Base-by-base conservation (phyloP, 1,140 invertebrate species). In the Bemisia tabaci region DNA sequence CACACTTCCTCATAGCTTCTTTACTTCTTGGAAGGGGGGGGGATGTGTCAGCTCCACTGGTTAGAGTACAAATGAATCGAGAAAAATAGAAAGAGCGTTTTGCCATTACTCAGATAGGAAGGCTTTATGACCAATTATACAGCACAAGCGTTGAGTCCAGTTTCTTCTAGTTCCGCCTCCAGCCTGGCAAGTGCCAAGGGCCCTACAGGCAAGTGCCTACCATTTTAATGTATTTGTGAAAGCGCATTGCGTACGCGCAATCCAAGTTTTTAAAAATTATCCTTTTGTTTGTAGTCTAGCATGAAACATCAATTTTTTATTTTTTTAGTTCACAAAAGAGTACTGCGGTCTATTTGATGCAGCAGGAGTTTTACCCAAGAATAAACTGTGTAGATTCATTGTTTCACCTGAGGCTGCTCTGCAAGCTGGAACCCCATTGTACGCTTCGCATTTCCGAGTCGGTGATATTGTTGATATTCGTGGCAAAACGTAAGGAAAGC, bases 401-500 rank as follows among this genome's bases (percentile, higher is more conserved):
- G 81, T 98, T 0, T 89, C 91, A 26, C 90, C 92, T 60, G 82
- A 95, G 77, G 91, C 93, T 22, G 85, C 85, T n/a, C 75, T 99
- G 25, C 84, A 88, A 60, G 87, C 93, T 25, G 95, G 96, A 59
- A 97, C 94, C 39, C 88, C 89, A n/a, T 78, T 99, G 9, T 84
- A 79, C 75, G 95, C 88, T 9, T 80, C 84, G 61, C 97, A 99
- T 82, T 99, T 91, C 77, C 82, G 86, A 77, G 86, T 92, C 70
- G 97, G 96, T 12, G 90, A 98, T 78, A 85, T 83, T 77, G 84
- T 99, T 23, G 95, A 98, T 80, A 83, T 95, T 33, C 81, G 86
- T 73, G 94, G 89, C 25, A 92, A 90, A 83, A 97, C 96, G 92
- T 97, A 83, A 86, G 85, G 83, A 68, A n/a, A n/a, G n/a, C n/a